These are phyloP conservation scores for Tuberolachnus salignus DNA, from an alignment of 2,888 invertebrate genomes.

Conservation along the genomic window DNA sequence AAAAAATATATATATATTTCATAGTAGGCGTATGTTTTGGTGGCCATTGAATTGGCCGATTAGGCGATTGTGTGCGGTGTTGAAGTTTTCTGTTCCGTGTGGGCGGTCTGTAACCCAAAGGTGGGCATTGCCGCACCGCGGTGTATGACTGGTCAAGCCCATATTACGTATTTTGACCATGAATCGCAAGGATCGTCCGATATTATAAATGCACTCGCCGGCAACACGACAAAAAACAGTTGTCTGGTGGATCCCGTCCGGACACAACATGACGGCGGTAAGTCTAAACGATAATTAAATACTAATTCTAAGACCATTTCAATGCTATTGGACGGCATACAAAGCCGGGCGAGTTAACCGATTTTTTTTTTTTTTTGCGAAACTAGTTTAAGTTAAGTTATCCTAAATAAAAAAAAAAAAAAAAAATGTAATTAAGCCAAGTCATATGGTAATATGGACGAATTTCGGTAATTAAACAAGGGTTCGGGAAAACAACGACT, in stretches of 20 bases:
- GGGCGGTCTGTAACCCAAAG: slow-evolving; percentile 35
- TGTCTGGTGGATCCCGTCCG: slow-evolving; percentile 8
- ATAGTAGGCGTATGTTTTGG: slow-evolving; percentile 50
- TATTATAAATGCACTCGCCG: slow-evolving; percentile 26
- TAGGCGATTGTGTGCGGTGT: slow-evolving; percentile 41
- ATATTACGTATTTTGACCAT: slow-evolving; percentile 51
- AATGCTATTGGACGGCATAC: too few species aligned
- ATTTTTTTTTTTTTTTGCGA: too few species aligned
- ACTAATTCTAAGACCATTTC: too few species aligned
- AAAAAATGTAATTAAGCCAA: too few species aligned
- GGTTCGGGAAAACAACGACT: too few species aligned
- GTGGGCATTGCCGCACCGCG: slow-evolving; percentile 20
- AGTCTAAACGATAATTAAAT: neutral
- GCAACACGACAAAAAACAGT: neutral
- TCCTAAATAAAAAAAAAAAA: too few species aligned
- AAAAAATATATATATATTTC: neutral
- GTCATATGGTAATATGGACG: too few species aligned
- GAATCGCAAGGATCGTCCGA: slow-evolving; percentile 41
- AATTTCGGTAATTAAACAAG: too few species aligned
- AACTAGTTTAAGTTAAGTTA: too few species aligned
- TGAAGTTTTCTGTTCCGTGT: slow-evolving; percentile 44
- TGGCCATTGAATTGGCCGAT: slow-evolving; percentile 53
- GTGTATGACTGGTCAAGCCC: slow-evolving; percentile 43
- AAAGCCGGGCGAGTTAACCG: too few species aligned
- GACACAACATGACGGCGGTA: slow-evolving; percentile 49